Evolutionary conservation across 2,888 invertebrate species (phyloP).

Genomic region (Anoplius nigerrimus): DNA sequence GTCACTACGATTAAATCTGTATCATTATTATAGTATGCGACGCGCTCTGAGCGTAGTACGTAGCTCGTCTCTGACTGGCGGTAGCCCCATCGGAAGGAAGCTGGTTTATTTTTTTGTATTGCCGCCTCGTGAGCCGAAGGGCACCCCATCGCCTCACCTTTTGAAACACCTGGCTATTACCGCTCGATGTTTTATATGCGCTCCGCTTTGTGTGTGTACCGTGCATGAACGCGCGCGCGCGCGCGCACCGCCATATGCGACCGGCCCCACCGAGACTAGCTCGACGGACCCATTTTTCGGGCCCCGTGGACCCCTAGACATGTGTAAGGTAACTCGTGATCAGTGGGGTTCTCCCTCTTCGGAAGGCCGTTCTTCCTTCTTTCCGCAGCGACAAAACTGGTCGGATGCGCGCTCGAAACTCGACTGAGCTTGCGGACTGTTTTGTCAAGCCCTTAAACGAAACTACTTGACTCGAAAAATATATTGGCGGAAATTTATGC

Average conservation of each 20-base stretch:
- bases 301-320: conserved; percentile 63
- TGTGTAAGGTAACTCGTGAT: conserved; percentile 56
- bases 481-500: too few relatives aligned
- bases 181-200: conserved; percentile 63
- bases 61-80: conserved; percentile 40
- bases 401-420: conserved; percentile 15
- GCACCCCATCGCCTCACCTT: conserved; percentile 67
- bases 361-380: conserved; percentile 27
- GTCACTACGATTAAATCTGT: conserved; percentile 61
- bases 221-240: conserved; percentile 20
- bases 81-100: conserved; percentile 69
- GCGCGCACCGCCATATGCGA: conserved; percentile 67
- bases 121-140: conserved; percentile 61
- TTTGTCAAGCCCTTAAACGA: not conserved
- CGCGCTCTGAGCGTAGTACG: conserved; percentile 45
- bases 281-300: conserved; percentile 70
- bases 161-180: conserved; percentile 75
- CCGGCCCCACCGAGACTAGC: conserved; percentile 74
- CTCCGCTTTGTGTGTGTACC: conserved; percentile 6
- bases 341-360: too few relatives aligned
- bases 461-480: not conserved
- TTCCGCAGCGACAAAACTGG: conserved; percentile 19
- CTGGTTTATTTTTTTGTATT: conserved; percentile 68
- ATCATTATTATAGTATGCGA: conserved; percentile 53
- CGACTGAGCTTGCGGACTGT: conserved; percentile 9